Percentiles rank a stretch among this genome's conserved stretches.
Conservation (phyloP, 92 coral and sea anemone species). For the Zoanthus gigantus region DNA sequence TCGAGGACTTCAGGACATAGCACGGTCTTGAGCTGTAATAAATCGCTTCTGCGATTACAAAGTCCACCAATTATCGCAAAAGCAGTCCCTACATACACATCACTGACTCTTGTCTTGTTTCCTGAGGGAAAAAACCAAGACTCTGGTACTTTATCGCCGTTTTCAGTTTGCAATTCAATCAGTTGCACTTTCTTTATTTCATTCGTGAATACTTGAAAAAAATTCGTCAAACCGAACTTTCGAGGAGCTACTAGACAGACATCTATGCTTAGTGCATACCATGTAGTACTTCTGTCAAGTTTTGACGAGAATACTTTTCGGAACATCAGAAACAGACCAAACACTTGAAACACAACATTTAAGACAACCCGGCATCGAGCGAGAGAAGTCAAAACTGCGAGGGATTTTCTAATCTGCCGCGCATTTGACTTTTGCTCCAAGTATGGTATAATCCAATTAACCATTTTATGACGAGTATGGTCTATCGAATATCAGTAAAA, state of each 20-base stretch:
- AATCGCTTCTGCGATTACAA: slow-evolving; percentile 32
- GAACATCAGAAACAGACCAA: slow-evolving; percentile 9
- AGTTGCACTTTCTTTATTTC: slow-evolving; percentile 10
- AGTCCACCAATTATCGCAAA: slow-evolving; percentile 50
- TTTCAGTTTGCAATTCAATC: slow-evolving; percentile 7
- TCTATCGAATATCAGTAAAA: no score
- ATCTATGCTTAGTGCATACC: slow-evolving; percentile 25
- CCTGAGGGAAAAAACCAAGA: slow-evolving; percentile 20
- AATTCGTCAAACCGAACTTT: slow-evolving; percentile 13
- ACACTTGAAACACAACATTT: background rate
- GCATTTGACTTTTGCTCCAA: background rate
- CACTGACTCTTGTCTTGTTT: slow-evolving; percentile 46
- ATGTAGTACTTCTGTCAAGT: slow-evolving; percentile 22
- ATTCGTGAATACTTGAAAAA: slow-evolving; percentile 6
- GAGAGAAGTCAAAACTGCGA: background rate
- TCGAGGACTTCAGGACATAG: slow-evolving; percentile 18
- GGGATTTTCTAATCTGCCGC: background rate
- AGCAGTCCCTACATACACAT: slow-evolving; percentile 51
- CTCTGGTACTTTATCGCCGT: slow-evolving; percentile 25
- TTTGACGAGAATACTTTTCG: slow-evolving; percentile 12
- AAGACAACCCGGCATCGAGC: background rate
- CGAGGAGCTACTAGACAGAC: slow-evolving; percentile 24
- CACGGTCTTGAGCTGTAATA: slow-evolving; percentile 15
- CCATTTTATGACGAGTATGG: no score
- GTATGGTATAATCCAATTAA: background rate